These are phyloP conservation scores for Eumaeus atala DNA, from an alignment of 1,140 invertebrate genomes.

Conservation along the genomic window DNA sequence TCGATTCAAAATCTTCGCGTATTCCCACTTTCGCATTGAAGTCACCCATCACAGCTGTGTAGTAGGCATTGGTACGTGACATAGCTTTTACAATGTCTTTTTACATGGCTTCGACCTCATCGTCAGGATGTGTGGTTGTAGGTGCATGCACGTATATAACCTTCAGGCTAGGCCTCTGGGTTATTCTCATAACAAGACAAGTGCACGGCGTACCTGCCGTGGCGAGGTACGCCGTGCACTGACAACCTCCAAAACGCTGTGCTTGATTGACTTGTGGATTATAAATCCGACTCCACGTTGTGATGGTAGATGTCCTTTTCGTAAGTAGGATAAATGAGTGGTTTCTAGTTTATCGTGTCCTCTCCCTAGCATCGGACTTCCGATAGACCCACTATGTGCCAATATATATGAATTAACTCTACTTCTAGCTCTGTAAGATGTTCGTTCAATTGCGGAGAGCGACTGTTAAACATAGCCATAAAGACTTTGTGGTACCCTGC, in stretches of 20 bases:
- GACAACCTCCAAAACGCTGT: no score
- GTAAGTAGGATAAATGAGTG: constrained; percentile 19
- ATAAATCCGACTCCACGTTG: constrained; percentile 17
- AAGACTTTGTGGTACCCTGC: no score
- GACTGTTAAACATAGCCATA: no score
- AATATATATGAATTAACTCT: constrained; percentile 13
- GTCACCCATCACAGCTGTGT: constrained; percentile 21
- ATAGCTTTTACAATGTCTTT: constrained; percentile 25
- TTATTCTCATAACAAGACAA: constrained; percentile 24
- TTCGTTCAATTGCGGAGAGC: constrained; percentile 1
- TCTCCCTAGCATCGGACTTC: constrained; percentile 2
- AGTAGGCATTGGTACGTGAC: constrained; percentile 14
- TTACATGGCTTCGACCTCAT: constrained; percentile 29
- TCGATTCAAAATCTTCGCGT: no score
- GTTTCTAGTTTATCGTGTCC: constrained; percentile 13
- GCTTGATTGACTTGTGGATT: no score
- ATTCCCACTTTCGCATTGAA: no score
- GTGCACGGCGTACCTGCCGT: no score
- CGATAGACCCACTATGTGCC: constrained; percentile 10
- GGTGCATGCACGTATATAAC: constrained; percentile 30
- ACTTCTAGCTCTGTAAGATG: constrained; percentile 11
- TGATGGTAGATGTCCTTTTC: constrained; percentile 15
- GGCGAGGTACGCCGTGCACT: no score
- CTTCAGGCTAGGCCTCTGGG: constrained; percentile 27
- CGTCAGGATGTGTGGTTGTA: constrained; percentile 28